Percentiles rank a stretch among this genome's conserved stretches.
These are phyloP conservation scores for Pocillopora damicornis DNA, from an alignment of 64 coral and sea anemone genomes.

Conservation along the genomic window DNA sequence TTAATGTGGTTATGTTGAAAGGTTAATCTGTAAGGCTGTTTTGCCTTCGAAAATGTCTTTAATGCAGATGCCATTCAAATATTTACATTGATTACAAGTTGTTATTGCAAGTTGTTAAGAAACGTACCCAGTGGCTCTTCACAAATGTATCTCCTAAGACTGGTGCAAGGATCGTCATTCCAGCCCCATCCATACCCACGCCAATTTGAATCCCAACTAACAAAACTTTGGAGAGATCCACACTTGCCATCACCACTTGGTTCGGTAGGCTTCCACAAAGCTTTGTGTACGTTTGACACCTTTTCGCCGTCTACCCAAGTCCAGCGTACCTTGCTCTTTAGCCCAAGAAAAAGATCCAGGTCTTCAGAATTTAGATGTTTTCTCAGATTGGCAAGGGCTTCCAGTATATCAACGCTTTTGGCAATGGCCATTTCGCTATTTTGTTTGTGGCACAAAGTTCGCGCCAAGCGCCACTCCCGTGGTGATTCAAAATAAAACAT, in stretches of 20 bases:
- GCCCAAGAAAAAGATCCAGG: neutral
- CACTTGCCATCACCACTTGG: slow-evolving; percentile 24
- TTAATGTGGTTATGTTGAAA: too few relatives aligned
- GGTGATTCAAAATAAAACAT: neutral
- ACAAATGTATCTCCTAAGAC: neutral
- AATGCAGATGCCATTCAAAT: too few relatives aligned
- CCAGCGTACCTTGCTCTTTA: neutral
- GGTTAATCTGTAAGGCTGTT: too few relatives aligned
- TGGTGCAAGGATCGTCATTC: neutral
- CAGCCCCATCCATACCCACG: slow-evolving; percentile 6
- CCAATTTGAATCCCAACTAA: neutral
- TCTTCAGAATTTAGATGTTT: neutral
- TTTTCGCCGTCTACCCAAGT: neutral
- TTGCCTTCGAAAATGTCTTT: too few relatives aligned
- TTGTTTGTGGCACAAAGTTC: neutral
- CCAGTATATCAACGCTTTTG: neutral
- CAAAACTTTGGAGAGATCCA: neutral
- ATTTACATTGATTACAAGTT: too few relatives aligned
- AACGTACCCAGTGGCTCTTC: neutral
- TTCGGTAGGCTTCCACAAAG: slow-evolving; percentile 7
- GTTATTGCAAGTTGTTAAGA: too few relatives aligned
- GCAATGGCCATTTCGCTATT: neutral
- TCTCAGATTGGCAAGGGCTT: neutral
- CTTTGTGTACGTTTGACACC: neutral
- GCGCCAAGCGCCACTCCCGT: neutral